Base-by-base conservation (phyloP, 2,797 vertebrate genomes). In the Garrulus glandarius region DNA sequence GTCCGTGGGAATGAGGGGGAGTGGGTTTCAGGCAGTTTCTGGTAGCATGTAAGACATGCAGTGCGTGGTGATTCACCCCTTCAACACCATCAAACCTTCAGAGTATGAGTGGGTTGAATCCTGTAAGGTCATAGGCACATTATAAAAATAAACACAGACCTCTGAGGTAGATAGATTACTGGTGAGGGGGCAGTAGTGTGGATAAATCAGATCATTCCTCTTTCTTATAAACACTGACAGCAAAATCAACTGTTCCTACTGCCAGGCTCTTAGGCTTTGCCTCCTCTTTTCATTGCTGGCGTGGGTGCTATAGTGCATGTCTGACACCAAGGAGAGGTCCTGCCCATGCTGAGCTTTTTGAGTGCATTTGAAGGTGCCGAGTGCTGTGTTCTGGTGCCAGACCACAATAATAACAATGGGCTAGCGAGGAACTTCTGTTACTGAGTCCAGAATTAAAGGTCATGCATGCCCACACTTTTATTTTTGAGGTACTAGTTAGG, bases 131-230 rank as follows among this genome's bases (percentile, higher is more conserved):
- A 11, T 30, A 87, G 64, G 63, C 63, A n/a, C 2, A 2, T 79
- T 77, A 50, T 68, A 94, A 95, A 97, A 97, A 95, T 96, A 96
- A 95, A 91, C 59, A 71, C 26, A 70, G 78, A 84, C 44, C 60
- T 79, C 30, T 82, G 84, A 68, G 49, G 71, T 64, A 77, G 67
- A 50, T 47, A 56, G 61, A 29, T 77, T 79, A 81, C 46, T 6
- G 5, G 29, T 82, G 84, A 84, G 86, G 61, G 75, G 79, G 79
- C 72, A 92, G 49, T 34, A 47, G 47, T 15, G 2, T 44, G 47
- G 77, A 50, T 95, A 90, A 94, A 92, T 96, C 55, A 84, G 53
- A 94, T 86, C n/a, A 79, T 76, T 91, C 32, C 64, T 88, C 76
- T 92, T 93, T 92, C 68, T 71, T 75, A 57, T 77, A 65, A 84